Evolutionary conservation across 2,888 invertebrate species (phyloP), one percentile per base, ranked within the genome.

Genomic region (Scelioninae gen. 1): DNA sequence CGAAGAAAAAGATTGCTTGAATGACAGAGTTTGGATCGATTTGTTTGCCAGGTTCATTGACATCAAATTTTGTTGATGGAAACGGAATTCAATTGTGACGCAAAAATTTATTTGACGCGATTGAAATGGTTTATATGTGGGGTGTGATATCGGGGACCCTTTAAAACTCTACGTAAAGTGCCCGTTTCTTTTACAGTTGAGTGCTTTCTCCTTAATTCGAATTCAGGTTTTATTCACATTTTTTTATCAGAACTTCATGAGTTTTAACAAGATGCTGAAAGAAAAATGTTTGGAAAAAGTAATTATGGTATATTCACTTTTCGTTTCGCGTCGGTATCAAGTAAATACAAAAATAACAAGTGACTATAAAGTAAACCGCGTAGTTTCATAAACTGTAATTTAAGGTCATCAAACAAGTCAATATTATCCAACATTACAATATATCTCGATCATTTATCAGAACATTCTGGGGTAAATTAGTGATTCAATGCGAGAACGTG

Each of bases 361-460:
- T 49, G 58, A 47, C 29, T 29, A 58, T 71, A 40, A 65, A 74
- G 16, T 51, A 74, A 74, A 56, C 65, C 32, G 58, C n/a, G 7
- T 40, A 15, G 31, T 40, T 53, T 63, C 45, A 74, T 74, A 47
- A 76, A 68, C 60, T 13, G 45, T 76, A 68, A 76, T 76, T 76
- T 68, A 16, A 55, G 56, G 56, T 49, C 65, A 65, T 72, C 65
- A 47, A 71, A 62, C 71, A 55, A 71, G 71, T 78, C 78, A 65
- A 72, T 79, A 78, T 65, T 58, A 72, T 53, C 43, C 40, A 63
- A 58, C 65, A 66, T 79, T 66, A 72, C 71, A 45, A 53, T 79
- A n/a, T n/a, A 79, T 79, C 78, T 71, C 45, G 56, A 60, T 66
- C 66, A 58, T 79, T 79, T 79, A 79, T 79, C 79, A 49, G 53